Evolutionary conservation across 1,140 invertebrate genomes (phyloP).

Genomic region (Eurytemora carolleeae): DNA sequence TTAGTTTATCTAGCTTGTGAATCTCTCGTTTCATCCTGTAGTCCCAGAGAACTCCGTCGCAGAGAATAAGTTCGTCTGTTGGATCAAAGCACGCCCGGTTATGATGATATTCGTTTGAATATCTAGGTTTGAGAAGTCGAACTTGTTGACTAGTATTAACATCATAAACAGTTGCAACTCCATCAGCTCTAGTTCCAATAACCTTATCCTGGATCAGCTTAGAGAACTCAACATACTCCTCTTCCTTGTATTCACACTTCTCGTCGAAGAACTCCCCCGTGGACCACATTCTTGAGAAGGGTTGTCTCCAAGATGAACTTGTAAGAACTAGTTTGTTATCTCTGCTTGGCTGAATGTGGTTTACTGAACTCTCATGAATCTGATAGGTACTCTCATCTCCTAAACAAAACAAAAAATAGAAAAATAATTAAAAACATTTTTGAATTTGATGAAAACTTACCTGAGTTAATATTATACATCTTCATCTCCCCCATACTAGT

Average conservation of each 20-base stretch:
- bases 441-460: constrained; percentile 22
- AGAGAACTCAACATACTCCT: constrained; percentile 77
- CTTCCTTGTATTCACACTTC: constrained; percentile 48
- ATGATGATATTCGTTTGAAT: constrained; percentile 75
- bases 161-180: constrained; percentile 55
- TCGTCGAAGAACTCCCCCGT: constrained; percentile 47
- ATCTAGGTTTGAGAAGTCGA: constrained; percentile 47
- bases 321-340: constrained; percentile 60
- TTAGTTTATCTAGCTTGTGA: constrained; percentile 95
- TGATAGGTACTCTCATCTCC: constrained; percentile 50
- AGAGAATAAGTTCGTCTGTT: constrained; percentile 76
- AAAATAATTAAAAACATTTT: constrained; percentile 12
- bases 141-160: constrained; percentile 54
- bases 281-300: constrained; percentile 65
- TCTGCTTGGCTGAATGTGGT: constrained; percentile 47
- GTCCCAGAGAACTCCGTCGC: constrained; percentile 92
- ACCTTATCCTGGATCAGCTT: constrained; percentile 54
- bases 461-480: constrained; percentile 58
- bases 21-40: constrained; percentile 46
- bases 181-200: not conserved
- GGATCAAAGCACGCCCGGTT: constrained; percentile 86
- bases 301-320: constrained; percentile 57
- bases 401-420: constrained; percentile 19
- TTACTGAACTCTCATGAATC: constrained; percentile 60
- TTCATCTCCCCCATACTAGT: constrained; percentile 33